Evolutionary conservation across 2,113 vertebrate species (phyloP).

Genomic region (Cryptomyrus ogoouensis): DNA sequence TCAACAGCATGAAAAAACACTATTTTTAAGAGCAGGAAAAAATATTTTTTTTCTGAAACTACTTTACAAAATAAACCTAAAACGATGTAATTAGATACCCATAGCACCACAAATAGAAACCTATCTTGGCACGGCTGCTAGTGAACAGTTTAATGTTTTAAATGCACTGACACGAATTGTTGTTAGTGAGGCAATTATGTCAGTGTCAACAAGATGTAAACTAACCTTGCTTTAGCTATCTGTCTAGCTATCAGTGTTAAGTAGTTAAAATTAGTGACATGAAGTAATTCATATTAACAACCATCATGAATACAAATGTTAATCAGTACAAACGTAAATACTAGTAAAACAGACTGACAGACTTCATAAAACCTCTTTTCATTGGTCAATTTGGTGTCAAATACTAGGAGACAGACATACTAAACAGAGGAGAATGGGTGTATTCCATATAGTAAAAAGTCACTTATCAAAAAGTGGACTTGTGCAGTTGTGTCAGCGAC

Average conservation of each 20-base stretch:
- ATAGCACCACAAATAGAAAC: neutral
- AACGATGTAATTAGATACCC: neutral
- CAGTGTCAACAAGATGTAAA: neutral
- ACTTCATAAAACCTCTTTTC: no score
- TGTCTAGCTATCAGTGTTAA: neutral
- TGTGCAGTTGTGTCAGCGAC: no score
- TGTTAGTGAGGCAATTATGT: neutral
- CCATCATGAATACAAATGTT: neutral
- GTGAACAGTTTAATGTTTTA: neutral
- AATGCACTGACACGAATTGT: neutral
- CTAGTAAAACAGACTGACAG: neutral
- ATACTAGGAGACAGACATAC: no score
- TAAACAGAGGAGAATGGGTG: no score
- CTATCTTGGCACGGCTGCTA: neutral
- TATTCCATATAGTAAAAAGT: no score
- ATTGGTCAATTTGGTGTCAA: no score
- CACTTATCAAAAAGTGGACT: no score
- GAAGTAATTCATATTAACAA: neutral
- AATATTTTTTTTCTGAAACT: neutral
- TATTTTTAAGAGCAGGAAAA: neutral
- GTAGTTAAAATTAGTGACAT: neutral
- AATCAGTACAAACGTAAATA: neutral
- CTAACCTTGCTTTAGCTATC: neutral
- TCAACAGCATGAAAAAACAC: neutral
- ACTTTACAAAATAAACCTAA: neutral